These are phyloP conservation scores for Cancer borealis DNA, from an alignment of 2,888 invertebrate genomes.

Conservation along the genomic window DNA sequence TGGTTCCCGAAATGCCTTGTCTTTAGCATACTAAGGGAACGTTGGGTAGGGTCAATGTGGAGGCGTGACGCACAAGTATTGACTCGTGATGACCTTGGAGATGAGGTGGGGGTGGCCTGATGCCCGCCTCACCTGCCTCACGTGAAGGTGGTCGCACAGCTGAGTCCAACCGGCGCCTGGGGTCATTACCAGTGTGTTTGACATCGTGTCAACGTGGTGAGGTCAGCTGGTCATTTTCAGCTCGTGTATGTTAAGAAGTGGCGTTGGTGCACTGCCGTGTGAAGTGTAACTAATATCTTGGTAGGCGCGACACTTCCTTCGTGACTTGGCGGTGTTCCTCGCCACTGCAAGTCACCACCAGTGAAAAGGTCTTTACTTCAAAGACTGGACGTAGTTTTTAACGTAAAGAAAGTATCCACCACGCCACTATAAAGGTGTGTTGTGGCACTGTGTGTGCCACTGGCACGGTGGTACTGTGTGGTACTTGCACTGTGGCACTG, in stretches of 20 bases:
- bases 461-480: too few species aligned
- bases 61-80: constrained; percentile 38
- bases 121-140: constrained; percentile 52
- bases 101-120: constrained; percentile 43
- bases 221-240: not conserved
- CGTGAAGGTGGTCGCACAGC: not conserved
- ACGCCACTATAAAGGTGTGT: too few species aligned
- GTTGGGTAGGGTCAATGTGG: not conserved
- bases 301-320: not conserved
- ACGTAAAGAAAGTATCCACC: too few species aligned
- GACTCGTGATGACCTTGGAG: constrained; percentile 53
- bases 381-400: too few species aligned
- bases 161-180: not conserved
- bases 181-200: not conserved
- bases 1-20: not conserved
- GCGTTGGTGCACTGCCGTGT: not conserved
- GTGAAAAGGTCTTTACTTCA: too few species aligned
- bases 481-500: too few species aligned
- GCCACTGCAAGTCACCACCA: too few species aligned
- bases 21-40: not conserved
- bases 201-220: not conserved
- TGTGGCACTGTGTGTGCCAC: too few species aligned
- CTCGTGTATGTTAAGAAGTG: not conserved
- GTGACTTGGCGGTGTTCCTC: too few species aligned
- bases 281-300: not conserved